Evolutionary conservation across 2,888 invertebrate genomes (phyloP).

Genomic region (Acrobasis repandana): DNA sequence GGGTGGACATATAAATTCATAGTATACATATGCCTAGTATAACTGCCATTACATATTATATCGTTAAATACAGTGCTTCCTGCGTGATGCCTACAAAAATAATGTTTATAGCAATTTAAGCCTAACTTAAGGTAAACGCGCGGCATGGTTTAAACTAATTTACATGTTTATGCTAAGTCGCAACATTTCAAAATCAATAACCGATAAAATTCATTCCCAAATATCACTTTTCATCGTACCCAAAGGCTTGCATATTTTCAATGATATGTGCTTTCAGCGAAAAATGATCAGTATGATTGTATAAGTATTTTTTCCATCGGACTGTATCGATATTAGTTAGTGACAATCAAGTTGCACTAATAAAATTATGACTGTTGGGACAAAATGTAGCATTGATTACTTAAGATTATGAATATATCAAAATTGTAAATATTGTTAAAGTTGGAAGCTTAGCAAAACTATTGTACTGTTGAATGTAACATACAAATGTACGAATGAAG

Average conservation of each 20-base stretch:
- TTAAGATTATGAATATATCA: not conserved
- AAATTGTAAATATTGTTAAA: slow-evolving; percentile 15
- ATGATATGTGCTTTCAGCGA: too few relatives aligned
- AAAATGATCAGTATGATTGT: too few relatives aligned
- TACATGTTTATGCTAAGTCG: too few relatives aligned
- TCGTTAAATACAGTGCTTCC: not conserved
- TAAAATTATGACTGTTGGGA: not conserved
- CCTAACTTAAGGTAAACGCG: too few relatives aligned
- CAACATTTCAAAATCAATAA: too few relatives aligned
- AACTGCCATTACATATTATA: not conserved
- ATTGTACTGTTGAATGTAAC: slow-evolving; percentile 19
- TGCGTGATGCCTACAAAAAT: slow-evolving; percentile 2
- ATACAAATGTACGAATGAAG: slow-evolving; percentile 8
- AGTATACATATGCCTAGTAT: not conserved
- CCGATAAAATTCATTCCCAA: too few relatives aligned
- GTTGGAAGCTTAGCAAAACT: slow-evolving; percentile 5
- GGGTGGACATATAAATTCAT: too few relatives aligned
- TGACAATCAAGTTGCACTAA: not conserved
- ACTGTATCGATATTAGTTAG: too few relatives aligned
- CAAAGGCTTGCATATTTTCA: too few relatives aligned
- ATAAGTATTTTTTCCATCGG: too few relatives aligned
- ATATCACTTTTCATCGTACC: too few relatives aligned
- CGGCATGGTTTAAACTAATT: too few relatives aligned
- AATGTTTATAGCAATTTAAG: not conserved
- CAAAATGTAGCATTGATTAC: not conserved